Conservation (phyloP, 2,888 invertebrate species). For the Conistra vaccinii region DNA sequence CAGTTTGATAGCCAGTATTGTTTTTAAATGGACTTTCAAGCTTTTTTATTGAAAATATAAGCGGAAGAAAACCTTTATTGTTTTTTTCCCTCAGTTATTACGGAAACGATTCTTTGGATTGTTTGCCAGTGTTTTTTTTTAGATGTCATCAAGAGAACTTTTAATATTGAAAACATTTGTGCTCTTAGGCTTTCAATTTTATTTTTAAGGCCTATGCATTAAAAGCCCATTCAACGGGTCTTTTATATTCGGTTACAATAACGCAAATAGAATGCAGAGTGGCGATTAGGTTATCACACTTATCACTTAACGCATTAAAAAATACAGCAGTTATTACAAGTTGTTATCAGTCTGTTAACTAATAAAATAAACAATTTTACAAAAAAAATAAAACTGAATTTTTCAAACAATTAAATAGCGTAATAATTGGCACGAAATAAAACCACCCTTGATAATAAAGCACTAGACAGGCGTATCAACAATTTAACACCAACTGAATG, state of each 20-base stretch:
- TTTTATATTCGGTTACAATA: background rate
- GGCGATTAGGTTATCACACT: no score
- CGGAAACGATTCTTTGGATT: constrained; percentile 4
- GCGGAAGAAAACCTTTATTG: constrained; percentile 12
- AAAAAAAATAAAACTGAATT: no score
- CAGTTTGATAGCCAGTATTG: constrained; percentile 44
- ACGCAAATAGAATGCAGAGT: background rate
- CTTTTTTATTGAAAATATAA: constrained; percentile 38
- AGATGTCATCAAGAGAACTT: background rate
- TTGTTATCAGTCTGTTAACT: no score
- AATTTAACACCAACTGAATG: no score
- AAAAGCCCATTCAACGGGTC: no score
- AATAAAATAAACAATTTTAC: no score
- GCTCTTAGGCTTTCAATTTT: background rate
- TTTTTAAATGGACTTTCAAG: constrained; percentile 53
- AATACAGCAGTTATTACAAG: no score
- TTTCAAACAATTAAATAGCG: no score
- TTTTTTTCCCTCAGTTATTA: constrained; percentile 24
- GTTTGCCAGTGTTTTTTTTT: background rate
- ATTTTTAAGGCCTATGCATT: background rate
- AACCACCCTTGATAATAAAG: no score
- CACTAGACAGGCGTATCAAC: no score
- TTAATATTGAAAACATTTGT: background rate
- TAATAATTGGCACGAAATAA: no score
- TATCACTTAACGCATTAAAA: no score